phyloP scores from a whole-genome alignment of 1,140 invertebrate species.

The Micrasema minimum region DNA sequence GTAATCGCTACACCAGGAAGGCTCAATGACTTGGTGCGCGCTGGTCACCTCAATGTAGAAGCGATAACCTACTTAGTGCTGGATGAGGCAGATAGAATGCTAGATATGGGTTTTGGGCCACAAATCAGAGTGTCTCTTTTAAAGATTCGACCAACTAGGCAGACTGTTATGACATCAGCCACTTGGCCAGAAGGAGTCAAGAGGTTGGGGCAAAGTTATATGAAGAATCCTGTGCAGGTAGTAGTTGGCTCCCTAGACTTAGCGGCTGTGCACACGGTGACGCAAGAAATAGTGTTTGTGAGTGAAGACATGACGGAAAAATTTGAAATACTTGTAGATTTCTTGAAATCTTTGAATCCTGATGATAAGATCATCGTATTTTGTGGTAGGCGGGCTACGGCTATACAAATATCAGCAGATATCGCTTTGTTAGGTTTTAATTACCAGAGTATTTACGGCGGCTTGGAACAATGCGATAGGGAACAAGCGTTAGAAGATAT shows the following conservation, averaged over 20 bases:
- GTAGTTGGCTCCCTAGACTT: constrained; percentile 89
- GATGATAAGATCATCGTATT: constrained; percentile 90
- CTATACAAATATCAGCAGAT: constrained; percentile 84
- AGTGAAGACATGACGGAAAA: constrained; percentile 70
- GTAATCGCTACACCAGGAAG: constrained; percentile 91
- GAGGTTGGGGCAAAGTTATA: constrained; percentile 83
- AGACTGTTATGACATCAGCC: constrained; percentile 88
- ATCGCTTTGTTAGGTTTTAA: constrained; percentile 74
- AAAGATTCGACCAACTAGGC: constrained; percentile 81
- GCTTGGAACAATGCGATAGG: constrained; percentile 85
- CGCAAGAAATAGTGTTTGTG: constrained; percentile 78
- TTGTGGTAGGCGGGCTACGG: constrained; percentile 84
- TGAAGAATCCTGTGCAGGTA: constrained; percentile 89
- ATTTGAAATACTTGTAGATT: constrained; percentile 65
- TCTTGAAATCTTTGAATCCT: constrained; percentile 71
- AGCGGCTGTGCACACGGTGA: constrained; percentile 84
- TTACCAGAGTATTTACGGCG: constrained; percentile 88
- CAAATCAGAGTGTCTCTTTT: constrained; percentile 85
- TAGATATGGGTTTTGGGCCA: constrained; percentile 89
- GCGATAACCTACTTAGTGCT: constrained; percentile 89
- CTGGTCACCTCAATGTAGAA: constrained; percentile 74
- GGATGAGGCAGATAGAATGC: constrained; percentile 91
- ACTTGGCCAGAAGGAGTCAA: constrained; percentile 90
- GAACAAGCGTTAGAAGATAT: constrained; percentile 88
- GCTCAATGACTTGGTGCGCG: constrained; percentile 81